Evolutionary conservation across 2,888 invertebrate species (phyloP).

Genomic region (Epistrophella euchroma): DNA sequence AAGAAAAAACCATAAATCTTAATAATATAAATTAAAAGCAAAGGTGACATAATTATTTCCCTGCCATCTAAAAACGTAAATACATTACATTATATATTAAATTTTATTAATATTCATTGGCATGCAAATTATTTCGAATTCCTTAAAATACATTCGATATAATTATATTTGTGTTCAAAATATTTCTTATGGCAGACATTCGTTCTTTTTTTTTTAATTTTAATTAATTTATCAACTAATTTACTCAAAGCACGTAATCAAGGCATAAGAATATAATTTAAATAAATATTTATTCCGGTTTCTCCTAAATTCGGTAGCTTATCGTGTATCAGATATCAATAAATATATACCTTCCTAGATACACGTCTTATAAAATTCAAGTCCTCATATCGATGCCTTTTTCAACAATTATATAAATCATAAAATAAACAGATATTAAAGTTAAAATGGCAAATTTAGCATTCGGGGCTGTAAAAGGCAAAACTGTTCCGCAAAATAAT

Average conservation of each 20-base stretch:
- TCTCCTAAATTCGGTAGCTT: constrained; percentile 50
- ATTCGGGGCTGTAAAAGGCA: constrained; percentile 13
- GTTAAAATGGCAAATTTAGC: constrained; percentile 23
- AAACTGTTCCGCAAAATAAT: constrained; percentile 50
- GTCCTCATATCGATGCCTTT: constrained; percentile 32
- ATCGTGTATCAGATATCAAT: constrained; percentile 25
- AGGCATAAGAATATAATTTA: constrained; percentile 36
- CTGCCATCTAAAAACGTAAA: neutral
- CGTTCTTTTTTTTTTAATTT: neutral
- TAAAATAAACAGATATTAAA: constrained; percentile 7
- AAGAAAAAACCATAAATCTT: neutral
- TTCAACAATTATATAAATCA: neutral
- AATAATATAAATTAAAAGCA: neutral
- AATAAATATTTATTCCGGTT: constrained; percentile 56
- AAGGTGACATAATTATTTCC: constrained; percentile 20
- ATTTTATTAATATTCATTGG: constrained; percentile 5
- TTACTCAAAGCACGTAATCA: constrained; percentile 49
- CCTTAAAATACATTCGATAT: constrained; percentile 2
- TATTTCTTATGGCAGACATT: constrained; percentile 2
- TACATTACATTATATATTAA: neutral
- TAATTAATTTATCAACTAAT: constrained; percentile 38
- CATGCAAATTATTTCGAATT: constrained; percentile 4
- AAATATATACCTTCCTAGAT: too few relatives aligned
- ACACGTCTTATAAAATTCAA: constrained; percentile 43
- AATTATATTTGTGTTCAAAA: neutral